phyloP scores from a whole-genome alignment of 2,113 vertebrate genomes.

The Cichladusa arquata region DNA sequence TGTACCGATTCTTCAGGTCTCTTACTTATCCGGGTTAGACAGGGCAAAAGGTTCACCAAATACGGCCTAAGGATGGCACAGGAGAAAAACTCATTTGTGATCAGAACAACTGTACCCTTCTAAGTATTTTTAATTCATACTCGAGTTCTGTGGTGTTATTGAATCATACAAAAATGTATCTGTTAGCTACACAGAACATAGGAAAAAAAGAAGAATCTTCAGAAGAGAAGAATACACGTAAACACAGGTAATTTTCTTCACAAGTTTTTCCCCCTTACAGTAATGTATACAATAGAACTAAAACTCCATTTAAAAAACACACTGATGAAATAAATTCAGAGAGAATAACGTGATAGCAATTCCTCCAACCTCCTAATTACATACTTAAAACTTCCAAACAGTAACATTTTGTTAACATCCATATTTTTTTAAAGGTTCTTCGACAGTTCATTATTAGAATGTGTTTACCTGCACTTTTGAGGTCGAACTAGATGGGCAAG shows the following conservation, averaged over 20 bases:
- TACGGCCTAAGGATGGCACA: constrained; percentile 79
- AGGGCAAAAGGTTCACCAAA: constrained; percentile 93
- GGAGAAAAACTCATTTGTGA: background rate
- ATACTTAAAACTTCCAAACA: background rate
- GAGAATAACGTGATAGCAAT: background rate
- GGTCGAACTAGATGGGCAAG: constrained; percentile 94
- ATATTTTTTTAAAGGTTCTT: background rate
- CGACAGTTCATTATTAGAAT: background rate
- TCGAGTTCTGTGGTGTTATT: background rate
- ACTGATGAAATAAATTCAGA: background rate
- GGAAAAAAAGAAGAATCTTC: background rate
- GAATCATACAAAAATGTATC: background rate
- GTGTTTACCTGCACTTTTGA: constrained; percentile 93
- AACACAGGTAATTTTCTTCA: background rate
- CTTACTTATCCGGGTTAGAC: constrained; percentile 89
- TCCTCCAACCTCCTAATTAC: background rate
- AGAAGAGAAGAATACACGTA: background rate
- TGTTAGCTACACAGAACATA: rapidly evolving
- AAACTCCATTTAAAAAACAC: background rate
- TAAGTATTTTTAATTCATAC: background rate
- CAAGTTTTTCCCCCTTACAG: background rate
- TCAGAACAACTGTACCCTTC: background rate
- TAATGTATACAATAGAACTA: background rate
- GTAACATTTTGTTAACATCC: background rate
- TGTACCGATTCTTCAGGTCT: constrained; percentile 92